Base-by-base conservation (phyloP, 2,888 invertebrate species). In the Creontiades dilutus region DNA sequence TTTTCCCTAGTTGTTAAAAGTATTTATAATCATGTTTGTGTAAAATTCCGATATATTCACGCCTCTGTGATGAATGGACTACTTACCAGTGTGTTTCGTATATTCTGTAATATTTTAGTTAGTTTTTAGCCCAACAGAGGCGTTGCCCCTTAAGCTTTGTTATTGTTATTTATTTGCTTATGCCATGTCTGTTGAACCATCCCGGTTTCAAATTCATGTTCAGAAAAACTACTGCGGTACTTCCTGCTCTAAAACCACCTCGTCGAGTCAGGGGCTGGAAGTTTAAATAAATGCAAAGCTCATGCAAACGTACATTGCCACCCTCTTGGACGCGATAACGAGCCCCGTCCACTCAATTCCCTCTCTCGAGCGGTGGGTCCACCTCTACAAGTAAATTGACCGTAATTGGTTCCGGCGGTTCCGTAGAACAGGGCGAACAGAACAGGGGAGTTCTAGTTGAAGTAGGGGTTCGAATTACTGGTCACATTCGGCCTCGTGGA, bases 331-430 rank as follows among this genome's bases (percentile, higher is more conserved):
- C n/a, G 61, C 61, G 19, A 61, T 61, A 61, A 61, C 61, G 61
- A 61, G 61, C n/a, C 52, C 61, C 61, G 61, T 61, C 61, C 61
- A 61, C n/a, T 61, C 61, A 16, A 61, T 19, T 61, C 61, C 61
- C 61, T 19, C n/a, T 19, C 61, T 19, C 61, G 9, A 11, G 2
- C 61, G 61, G 19, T 61, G n/a, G n/a, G 61, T 9, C 16, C 19
- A 61, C 61, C 61, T 61, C 61, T 61, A 61, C 61, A 61, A 61
- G 61, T 61, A 61, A 61, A 61, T 61, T 61, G 61, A 61, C 61
- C 61, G 61, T 61, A 61, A 61, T 61, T 61, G 61, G 61, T 61
- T 61, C 61, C 61, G 14, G 61, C 61, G 61, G 61, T 61, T 61
- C 61, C 61, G 61, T 61, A 61, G 61, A 61, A 61, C 61, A 61